A percentile compares a stretch with the other conserved stretches of the same genome.
Evolutionary conservation across 2,797 vertebrate species (phyloP).

Genomic region (Pseudomugil tenellus): DNA sequence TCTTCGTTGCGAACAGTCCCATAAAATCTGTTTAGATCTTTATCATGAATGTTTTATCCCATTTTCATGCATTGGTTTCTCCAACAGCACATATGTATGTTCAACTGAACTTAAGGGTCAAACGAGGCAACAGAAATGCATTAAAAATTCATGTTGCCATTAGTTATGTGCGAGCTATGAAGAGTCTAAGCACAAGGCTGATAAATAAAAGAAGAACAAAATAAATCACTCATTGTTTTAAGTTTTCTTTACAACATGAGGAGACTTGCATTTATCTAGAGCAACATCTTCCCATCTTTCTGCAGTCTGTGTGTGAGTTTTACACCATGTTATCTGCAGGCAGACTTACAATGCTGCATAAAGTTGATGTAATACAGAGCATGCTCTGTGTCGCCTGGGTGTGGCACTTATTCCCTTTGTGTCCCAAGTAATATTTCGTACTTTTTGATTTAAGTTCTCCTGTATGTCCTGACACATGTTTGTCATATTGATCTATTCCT

Average conservation of each 20-base stretch:
- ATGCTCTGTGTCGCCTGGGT: conserved; percentile 68
- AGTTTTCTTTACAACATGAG: background rate
- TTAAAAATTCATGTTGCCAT: background rate
- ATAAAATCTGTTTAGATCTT: no score
- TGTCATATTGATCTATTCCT: background rate
- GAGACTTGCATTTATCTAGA: background rate
- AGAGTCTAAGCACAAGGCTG: background rate
- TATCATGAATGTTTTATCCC: no score
- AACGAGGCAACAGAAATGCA: background rate
- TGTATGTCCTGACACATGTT: background rate
- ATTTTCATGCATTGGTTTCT: no score
- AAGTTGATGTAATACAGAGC: conserved; percentile 71
- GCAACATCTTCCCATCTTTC: background rate
- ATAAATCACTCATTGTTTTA: background rate
- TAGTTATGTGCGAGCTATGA: background rate
- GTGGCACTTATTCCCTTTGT: conserved; percentile 58
- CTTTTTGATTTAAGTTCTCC: conserved; percentile 14
- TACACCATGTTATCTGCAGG: conserved; percentile 52
- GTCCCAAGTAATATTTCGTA: conserved; percentile 19
- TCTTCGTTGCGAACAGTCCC: no score
- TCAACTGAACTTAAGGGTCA: background rate
- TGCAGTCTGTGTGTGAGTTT: conserved; percentile 12
- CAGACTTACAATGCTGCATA: conserved; percentile 34
- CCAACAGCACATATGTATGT: background rate
- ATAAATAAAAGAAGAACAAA: background rate